phyloP scores from a whole-genome alignment of 2,888 invertebrate genomes.

The Oconnorella tubifera region DNA sequence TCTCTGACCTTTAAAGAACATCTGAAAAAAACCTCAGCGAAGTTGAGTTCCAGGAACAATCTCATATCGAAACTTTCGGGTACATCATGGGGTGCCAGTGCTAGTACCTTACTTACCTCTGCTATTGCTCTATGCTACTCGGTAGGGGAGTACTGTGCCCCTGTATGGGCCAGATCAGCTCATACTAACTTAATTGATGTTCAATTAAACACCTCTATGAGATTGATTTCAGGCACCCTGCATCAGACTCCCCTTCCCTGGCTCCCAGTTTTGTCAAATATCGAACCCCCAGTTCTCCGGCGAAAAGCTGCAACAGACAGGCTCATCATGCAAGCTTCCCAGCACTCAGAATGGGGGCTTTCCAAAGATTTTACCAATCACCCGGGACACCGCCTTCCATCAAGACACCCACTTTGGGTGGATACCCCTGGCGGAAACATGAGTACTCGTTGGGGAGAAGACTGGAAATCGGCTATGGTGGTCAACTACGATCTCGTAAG shows the following conservation, averaged over 20 bases:
- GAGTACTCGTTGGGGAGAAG: no score
- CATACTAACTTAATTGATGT: not conserved
- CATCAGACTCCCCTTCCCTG: not conserved
- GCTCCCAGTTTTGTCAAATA: not conserved
- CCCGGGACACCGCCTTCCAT: no score
- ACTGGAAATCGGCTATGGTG: no score
- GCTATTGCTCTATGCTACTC: constrained; percentile 1
- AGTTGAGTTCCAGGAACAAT: not conserved
- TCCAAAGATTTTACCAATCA: no score
- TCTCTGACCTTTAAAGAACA: no score
- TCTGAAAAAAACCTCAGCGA: not conserved
- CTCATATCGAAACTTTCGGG: not conserved
- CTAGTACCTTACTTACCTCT: not conserved
- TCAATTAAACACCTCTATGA: not conserved
- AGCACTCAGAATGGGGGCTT: no score
- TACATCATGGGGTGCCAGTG: not conserved
- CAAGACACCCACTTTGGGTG: no score
- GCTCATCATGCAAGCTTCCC: no score
- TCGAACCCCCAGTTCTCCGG: not conserved
- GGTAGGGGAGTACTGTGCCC: not conserved
- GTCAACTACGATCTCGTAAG: no score
- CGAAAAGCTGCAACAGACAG: not conserved
- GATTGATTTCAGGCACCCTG: not conserved
- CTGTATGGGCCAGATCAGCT: not conserved
- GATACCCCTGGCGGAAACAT: no score